Evolutionary conservation across 1,140 invertebrate genomes (phyloP).

Genomic region (Nylanderia fulva): DNA sequence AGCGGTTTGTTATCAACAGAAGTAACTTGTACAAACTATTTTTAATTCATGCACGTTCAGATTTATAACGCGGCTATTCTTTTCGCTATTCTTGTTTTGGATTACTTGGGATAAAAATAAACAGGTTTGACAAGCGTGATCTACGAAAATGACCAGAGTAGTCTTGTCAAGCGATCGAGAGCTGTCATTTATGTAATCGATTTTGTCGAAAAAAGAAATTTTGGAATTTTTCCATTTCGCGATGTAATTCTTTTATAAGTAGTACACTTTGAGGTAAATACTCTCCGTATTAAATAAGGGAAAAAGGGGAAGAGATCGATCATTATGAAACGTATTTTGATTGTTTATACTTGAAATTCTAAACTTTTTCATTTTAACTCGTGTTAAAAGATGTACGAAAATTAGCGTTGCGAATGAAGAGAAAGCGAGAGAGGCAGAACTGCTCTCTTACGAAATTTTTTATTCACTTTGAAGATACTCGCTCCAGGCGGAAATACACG

Average conservation of each 20-base stretch:
- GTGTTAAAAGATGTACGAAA: background rate
- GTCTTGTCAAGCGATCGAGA: background rate
- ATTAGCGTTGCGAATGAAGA: background rate
- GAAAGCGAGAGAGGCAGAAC: too few relatives aligned
- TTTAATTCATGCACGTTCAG: background rate
- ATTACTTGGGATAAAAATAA: conserved; percentile 32
- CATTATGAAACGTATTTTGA: background rate
- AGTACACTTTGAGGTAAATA: background rate
- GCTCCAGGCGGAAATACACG: background rate
- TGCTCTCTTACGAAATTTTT: background rate
- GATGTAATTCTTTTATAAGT: background rate
- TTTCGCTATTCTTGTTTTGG: conserved; percentile 14
- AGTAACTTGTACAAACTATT: conserved; percentile 19
- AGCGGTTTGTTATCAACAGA: conserved; percentile 12
- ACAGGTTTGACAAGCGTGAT: background rate
- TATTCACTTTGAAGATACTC: background rate
- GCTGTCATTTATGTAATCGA: background rate
- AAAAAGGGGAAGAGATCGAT: background rate
- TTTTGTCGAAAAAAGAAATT: background rate
- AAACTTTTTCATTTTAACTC: background rate
- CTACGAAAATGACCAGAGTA: background rate
- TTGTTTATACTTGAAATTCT: too few relatives aligned
- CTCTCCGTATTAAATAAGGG: background rate
- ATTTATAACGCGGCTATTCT: background rate
- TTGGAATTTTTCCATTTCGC: background rate